Conservation (phyloP, 2,888 invertebrate genomes). For the Nemurella pictetii region DNA sequence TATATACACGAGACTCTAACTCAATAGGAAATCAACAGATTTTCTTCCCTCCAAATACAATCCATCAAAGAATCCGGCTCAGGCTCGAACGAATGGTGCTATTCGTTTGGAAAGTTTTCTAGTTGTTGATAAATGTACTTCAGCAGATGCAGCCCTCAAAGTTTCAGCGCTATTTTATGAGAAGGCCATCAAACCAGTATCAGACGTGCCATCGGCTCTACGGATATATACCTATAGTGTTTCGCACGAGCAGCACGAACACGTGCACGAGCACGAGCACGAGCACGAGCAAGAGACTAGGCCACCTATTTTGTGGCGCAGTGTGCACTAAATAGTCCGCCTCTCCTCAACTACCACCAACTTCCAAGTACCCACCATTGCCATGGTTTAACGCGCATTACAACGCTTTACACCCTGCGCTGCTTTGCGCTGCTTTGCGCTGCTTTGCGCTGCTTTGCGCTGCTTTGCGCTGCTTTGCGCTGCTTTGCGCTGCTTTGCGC, state of each 20-base stretch:
- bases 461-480: too few relatives aligned
- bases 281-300: too few relatives aligned
- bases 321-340: neutral
- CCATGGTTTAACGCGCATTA: too few relatives aligned
- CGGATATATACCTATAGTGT: neutral
- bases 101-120: neutral
- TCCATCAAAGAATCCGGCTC: neutral
- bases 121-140: neutral
- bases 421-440: too few relatives aligned
- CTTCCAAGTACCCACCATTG: too few relatives aligned
- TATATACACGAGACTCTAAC: neutral
- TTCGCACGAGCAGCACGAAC: too few relatives aligned
- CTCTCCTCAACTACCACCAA: neutral
- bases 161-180: neutral
- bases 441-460: too few relatives aligned
- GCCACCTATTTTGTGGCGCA: too few relatives aligned
- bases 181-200: neutral
- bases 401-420: too few relatives aligned
- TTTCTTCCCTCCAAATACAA: neutral
- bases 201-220: neutral
- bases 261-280: too few relatives aligned
- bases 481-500: too few relatives aligned
- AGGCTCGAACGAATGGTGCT: neutral
- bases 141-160: neutral
- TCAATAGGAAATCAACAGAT: neutral